These are phyloP conservation scores for Taenioides sp. DNA, from an alignment of 2,797 vertebrate species.

Conservation along the genomic window DNA sequence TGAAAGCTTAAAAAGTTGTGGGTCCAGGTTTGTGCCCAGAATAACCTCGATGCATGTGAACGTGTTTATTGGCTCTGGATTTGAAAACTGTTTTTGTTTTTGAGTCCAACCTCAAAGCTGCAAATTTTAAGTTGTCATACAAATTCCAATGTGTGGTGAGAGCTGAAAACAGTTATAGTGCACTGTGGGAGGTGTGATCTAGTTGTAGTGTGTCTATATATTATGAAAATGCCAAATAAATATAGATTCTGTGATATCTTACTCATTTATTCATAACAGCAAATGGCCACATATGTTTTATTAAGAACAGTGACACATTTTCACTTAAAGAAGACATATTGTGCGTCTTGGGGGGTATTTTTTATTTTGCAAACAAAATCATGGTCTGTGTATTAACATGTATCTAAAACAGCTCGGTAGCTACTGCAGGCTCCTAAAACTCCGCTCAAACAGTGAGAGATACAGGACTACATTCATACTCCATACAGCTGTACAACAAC, in stretches of 20 bases:
- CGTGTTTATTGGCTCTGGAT: neutral
- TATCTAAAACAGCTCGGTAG: too few relatives aligned
- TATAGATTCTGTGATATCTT: neutral
- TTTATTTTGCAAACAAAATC: neutral
- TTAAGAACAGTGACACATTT: neutral
- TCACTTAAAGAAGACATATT: neutral
- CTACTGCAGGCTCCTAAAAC: too few relatives aligned
- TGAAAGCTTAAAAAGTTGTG: neutral
- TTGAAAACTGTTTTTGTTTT: neutral
- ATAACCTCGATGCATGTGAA: neutral
- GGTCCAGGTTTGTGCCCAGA: neutral
- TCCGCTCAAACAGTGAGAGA: too few relatives aligned
- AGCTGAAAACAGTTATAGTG: conserved; percentile 11
- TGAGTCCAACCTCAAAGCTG: neutral
- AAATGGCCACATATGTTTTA: neutral
- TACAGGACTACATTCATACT: too few relatives aligned
- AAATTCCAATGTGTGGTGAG: neutral
- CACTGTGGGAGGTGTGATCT: conserved; percentile 18
- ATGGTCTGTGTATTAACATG: too few relatives aligned
- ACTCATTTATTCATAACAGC: neutral
- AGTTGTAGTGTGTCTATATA: conserved; percentile 7
- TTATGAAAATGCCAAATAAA: neutral
- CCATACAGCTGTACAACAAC: too few relatives aligned
- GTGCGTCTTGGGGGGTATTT: neutral
- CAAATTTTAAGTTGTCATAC: neutral